Percentiles rank a stretch among this genome's conserved stretches.
Conservation (phyloP, 2,888 invertebrate genomes). For the Pandemis corylana region DNA sequence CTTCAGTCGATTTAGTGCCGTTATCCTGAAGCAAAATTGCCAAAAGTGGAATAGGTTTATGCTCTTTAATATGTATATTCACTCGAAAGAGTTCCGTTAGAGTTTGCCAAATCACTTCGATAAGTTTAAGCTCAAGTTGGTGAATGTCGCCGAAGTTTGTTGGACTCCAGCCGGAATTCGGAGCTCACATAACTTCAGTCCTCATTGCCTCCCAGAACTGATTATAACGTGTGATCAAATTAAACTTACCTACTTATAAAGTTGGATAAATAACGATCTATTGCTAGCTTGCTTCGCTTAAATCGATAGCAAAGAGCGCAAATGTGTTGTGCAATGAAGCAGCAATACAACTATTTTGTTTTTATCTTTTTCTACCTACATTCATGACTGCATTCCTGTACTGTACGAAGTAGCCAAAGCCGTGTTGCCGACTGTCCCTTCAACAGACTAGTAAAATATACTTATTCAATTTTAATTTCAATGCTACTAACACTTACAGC, state of each 20-base stretch:
- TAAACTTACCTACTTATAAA: constrained; percentile 47
- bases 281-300: background rate
- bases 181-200: constrained; percentile 67
- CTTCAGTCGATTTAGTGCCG: background rate
- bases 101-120: constrained; percentile 80
- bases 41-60: constrained; percentile 11
- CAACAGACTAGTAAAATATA: background rate
- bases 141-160: constrained; percentile 72
- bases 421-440: background rate
- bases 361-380: background rate
- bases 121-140: constrained; percentile 67
- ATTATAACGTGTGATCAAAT: constrained; percentile 53
- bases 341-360: background rate
- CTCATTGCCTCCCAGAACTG: constrained; percentile 62
- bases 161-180: constrained; percentile 75
- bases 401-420: background rate
- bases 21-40: background rate
- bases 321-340: background rate
- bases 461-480: constrained; percentile 7
- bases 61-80: constrained; percentile 49
- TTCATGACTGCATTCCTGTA: constrained; percentile 2
- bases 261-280: constrained; percentile 20
- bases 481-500: constrained; percentile 9
- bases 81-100: constrained; percentile 61
- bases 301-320: background rate